Conservation (phyloP, 2,797 vertebrate species). For the Microcaecilia unicolor region DNA sequence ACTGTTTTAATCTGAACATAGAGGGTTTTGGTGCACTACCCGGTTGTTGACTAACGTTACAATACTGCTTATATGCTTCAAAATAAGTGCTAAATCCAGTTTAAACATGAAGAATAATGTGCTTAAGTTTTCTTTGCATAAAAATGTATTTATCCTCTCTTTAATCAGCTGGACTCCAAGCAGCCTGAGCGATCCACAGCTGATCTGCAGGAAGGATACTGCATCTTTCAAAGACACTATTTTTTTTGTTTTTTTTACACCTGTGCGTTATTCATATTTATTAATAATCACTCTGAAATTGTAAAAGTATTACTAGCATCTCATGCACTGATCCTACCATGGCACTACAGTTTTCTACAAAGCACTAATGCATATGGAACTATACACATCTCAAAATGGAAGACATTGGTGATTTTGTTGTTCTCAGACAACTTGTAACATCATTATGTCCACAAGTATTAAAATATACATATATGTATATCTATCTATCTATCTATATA, state of each 20-base stretch:
- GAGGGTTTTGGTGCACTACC: no score
- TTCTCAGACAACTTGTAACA: slow-evolving; percentile 98
- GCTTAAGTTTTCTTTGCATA: no score
- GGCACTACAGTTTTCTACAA: slow-evolving; percentile 84
- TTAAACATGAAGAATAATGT: no score
- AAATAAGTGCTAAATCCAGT: no score
- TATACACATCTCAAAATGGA: slow-evolving; percentile 99
- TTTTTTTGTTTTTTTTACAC: slow-evolving; percentile 47
- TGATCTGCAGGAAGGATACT: slow-evolving; percentile 51
- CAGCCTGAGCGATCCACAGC: no score
- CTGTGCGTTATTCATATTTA: slow-evolving; percentile 33
- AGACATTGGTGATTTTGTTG: slow-evolving; percentile 99
- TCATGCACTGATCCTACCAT: slow-evolving; percentile 93
- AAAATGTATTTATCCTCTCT: no score
- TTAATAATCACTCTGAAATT: slow-evolving; percentile 48
- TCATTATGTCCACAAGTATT: slow-evolving; percentile 96
- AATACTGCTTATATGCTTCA: no score
- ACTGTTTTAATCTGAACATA: no score
- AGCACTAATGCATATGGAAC: slow-evolving; percentile 93
- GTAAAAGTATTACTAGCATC: slow-evolving; percentile 81
- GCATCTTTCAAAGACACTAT: slow-evolving; percentile 42
- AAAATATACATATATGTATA: slow-evolving; percentile 66
- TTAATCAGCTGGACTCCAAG: no score
- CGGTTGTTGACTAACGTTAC: no score
- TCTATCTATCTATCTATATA: slow-evolving; percentile 74